Evolutionary conservation across 2,797 vertebrate genomes (phyloP), one percentile per base, ranked within the genome.

Genomic region (Pangasius larnaudii): DNA sequence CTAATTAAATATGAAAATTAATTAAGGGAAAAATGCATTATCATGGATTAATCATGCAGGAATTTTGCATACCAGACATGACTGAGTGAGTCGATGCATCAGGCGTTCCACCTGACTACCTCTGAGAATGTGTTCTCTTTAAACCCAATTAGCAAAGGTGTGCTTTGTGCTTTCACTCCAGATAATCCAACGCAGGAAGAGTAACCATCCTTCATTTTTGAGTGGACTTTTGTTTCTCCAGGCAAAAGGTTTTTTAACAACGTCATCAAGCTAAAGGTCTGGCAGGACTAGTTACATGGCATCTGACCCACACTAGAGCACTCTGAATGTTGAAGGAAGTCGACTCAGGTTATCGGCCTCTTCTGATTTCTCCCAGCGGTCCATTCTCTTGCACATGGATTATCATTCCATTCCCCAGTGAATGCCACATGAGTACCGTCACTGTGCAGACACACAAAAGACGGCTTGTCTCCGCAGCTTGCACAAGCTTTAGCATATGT

Each of bases 91-190:
- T 67, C 81, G 14, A 33, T 24, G 81, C 63, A 53, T 67, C 46
- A 24, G 39, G 61, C 46, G 30, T 94, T 92, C 91, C 89, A 89
- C 90, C 74, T 78, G 56, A 51, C 67, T 85, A 85, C 91, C 90
- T 88, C 90, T n/a, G 92, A 94, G 89, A 75, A 92, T 90, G 92
- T 91, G 88, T 95, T 94, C 92, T 93, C 88, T 94, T 94, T 94
- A 93, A 95, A 93, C 95, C 95, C 93, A 95, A 95, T 95, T 96
- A 96, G 92, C 90, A 90, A 92, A 95, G 94, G 94, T 95, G 92
- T 95, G 95, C 89, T 90, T 92, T 95, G 92, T 95, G 94, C 88
- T 89, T 92, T 91, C 94, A 92, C 92, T 90, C 88, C 88, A 39
- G 91, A 86, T 95, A 94, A 96, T 95, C 95, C 92, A 9, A 24